Percentiles rank a stretch among this genome's conserved stretches.
Conservation (phyloP, 1,140 invertebrate species). For the Maconellicoccus hirsutus region DNA sequence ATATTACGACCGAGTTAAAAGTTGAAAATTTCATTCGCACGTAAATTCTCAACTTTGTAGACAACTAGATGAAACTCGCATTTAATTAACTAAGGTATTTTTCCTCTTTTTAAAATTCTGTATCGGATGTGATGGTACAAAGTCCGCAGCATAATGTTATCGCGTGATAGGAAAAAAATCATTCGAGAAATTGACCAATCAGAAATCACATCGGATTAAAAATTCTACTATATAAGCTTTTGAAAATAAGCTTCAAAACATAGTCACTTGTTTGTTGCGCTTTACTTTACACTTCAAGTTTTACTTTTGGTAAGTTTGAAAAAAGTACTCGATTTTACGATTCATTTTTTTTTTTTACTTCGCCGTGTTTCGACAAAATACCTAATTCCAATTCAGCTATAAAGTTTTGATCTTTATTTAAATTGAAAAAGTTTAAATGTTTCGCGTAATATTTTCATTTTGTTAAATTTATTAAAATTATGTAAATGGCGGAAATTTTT, state of each 20-base stretch:
- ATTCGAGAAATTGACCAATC: neutral
- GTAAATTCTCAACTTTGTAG: neutral
- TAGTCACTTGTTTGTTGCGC: neutral
- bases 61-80: neutral
- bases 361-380: neutral
- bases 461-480: neutral
- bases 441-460: neutral
- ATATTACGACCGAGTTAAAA: neutral
- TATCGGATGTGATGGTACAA: neutral
- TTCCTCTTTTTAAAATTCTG: too few species aligned
- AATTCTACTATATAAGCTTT: neutral
- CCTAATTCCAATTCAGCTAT: neutral
- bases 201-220: neutral
- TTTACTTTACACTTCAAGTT: neutral
- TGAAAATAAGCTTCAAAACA: neutral
- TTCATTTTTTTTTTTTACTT: neutral
- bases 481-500: neutral
- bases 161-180: neutral
- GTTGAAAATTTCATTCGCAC: neutral
- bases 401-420: neutral
- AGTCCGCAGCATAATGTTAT: neutral
- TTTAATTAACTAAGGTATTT: neutral
- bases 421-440: neutral
- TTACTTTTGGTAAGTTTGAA: neutral
- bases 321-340: too few species aligned